Evolutionary conservation across 2,797 vertebrate species (phyloP).

Genomic region (Eulemur albifrons): DNA sequence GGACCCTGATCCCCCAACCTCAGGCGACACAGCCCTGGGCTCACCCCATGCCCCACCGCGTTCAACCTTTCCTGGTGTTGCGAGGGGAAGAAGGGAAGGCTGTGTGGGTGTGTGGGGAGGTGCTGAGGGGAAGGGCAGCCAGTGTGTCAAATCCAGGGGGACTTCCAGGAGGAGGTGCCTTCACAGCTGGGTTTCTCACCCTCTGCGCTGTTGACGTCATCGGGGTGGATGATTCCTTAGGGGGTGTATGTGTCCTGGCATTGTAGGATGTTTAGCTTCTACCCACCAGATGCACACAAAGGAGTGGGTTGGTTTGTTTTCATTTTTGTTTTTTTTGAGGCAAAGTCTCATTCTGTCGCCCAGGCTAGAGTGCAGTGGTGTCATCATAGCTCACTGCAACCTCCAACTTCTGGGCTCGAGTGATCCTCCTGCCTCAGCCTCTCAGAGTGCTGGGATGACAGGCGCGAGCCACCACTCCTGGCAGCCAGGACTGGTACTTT

Average conservation of each 20-base stretch:
- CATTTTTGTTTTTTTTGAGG: background rate
- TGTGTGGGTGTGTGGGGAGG: too few species aligned
- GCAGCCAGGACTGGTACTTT: background rate
- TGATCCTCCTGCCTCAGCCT: background rate
- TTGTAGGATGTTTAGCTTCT: background rate
- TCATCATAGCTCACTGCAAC: background rate
- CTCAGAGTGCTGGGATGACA: background rate
- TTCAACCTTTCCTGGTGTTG: background rate
- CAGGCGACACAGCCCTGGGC: accelerated
- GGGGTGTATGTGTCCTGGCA: background rate
- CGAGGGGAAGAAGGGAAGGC: background rate
- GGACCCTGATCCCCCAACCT: background rate
- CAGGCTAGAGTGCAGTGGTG: background rate
- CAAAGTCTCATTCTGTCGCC: background rate
- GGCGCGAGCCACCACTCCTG: background rate
- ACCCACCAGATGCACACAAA: background rate
- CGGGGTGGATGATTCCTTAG: background rate
- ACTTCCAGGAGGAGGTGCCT: background rate
- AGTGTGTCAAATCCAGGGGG: background rate
- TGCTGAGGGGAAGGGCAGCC: background rate
- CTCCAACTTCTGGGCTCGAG: background rate
- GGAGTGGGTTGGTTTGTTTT: background rate
- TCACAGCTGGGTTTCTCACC: background rate
- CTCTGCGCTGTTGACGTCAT: background rate
- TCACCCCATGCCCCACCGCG: background rate